Percentiles rank a stretch among this genome's conserved stretches.
These are phyloP conservation scores for Montipora capitata DNA, from an alignment of 92 coral and sea anemone species.

Conservation along the genomic window DNA sequence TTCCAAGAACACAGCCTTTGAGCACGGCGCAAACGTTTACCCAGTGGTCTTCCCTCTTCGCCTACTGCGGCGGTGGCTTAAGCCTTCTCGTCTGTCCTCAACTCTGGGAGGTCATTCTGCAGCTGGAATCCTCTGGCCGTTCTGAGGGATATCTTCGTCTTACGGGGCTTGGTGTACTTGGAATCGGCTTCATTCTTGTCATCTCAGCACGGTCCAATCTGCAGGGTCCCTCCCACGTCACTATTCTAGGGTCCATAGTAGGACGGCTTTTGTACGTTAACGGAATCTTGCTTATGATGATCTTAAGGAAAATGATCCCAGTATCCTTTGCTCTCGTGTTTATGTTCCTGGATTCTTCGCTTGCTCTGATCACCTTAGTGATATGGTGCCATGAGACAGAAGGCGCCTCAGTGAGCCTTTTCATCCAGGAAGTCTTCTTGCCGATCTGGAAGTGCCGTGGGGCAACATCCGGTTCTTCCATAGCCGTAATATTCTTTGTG, in stretches of 20 bases:
- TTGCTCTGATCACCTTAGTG: slow-evolving; percentile 54
- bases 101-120: slow-evolving; percentile 62
- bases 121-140: slow-evolving; percentile 31
- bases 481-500: slow-evolving; percentile 24
- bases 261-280: slow-evolving; percentile 66
- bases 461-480: not conserved
- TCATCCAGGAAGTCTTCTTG: slow-evolving; percentile 27
- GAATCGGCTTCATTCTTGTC: slow-evolving; percentile 60
- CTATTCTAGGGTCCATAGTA: slow-evolving; percentile 57
- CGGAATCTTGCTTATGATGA: slow-evolving; percentile 50
- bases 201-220: slow-evolving; percentile 65
- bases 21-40: slow-evolving; percentile 64
- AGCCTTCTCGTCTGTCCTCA: slow-evolving; percentile 66
- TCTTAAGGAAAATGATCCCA: slow-evolving; percentile 51
- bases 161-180: slow-evolving; percentile 51
- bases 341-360: slow-evolving; percentile 51
- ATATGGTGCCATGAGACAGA: slow-evolving; percentile 72
- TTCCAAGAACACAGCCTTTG: slow-evolving; percentile 57
- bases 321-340: slow-evolving; percentile 65
- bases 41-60: slow-evolving; percentile 63
- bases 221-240: slow-evolving; percentile 29
- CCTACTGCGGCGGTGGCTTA: slow-evolving; percentile 66
- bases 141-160: slow-evolving; percentile 68
- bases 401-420: slow-evolving; percentile 39
- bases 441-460: slow-evolving; percentile 16